Conservation (phyloP, 2,888 invertebrate species). For the Allacma fusca region DNA sequence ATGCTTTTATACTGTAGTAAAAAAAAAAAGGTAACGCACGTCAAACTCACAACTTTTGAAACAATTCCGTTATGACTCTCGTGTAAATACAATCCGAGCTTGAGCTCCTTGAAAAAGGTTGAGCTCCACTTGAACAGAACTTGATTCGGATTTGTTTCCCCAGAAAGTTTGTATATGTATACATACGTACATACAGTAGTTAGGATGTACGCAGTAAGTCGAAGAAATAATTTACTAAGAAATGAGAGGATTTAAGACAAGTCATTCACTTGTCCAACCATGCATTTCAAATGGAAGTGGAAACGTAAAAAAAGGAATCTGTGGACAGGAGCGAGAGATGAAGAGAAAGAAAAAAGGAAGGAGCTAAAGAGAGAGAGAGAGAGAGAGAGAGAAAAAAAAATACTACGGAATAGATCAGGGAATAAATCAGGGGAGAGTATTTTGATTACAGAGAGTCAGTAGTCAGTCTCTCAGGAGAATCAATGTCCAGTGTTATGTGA, state of each 20-base stretch:
- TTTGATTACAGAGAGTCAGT: conserved; percentile 42
- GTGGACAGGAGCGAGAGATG: conserved; percentile 18
- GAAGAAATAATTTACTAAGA: conserved; percentile 25
- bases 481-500: conserved; percentile 43
- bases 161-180: too few relatives aligned
- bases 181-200: too few relatives aligned
- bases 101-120: too few relatives aligned
- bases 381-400: conserved; percentile 24
- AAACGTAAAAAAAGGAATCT: too few relatives aligned
- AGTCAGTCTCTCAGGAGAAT: conserved; percentile 44
- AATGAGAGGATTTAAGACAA: conserved; percentile 14
- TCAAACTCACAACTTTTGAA: too few relatives aligned
- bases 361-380: conserved; percentile 5
- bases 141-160: too few relatives aligned
- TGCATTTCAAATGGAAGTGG: not conserved
- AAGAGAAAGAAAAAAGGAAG: conserved; percentile 4
- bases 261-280: conserved; percentile 21
- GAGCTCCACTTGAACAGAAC: too few relatives aligned
- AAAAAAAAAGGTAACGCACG: too few relatives aligned
- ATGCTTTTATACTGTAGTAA: too few relatives aligned
- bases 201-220: too few relatives aligned
- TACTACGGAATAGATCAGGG: conserved; percentile 34
- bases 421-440: conserved; percentile 46
- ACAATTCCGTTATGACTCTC: too few relatives aligned
- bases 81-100: too few relatives aligned